Percentiles rank a stretch among this genome's conserved stretches.
phyloP scores from a whole-genome alignment of 2,797 vertebrate species.

The Etheostoma nigrum region DNA sequence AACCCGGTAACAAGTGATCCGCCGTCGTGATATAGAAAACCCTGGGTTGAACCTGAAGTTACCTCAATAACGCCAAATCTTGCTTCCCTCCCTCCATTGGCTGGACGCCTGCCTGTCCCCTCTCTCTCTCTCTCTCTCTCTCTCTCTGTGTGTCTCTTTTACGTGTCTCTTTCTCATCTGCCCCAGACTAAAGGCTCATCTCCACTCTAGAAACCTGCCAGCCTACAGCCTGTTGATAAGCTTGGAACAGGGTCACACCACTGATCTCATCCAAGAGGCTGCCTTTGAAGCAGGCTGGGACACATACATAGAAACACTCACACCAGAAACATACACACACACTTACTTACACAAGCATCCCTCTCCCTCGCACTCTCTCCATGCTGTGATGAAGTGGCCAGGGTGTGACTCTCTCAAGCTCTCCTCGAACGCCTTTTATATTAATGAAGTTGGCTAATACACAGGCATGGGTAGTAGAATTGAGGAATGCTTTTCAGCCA shows the following conservation, averaged over 20 bases:
- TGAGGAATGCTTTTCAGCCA: conserved; percentile 66
- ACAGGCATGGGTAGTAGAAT: conserved; percentile 58
- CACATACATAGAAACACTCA: conserved; percentile 23
- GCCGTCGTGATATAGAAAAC: no score
- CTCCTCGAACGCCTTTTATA: conserved; percentile 61
- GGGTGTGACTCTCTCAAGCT: conserved; percentile 49
- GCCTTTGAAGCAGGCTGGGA: conserved; percentile 80
- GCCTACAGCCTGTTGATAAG: conserved; percentile 79
- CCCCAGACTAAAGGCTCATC: conserved; percentile 79
- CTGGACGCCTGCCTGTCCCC: background rate
- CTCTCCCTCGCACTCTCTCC: conserved; percentile 37
- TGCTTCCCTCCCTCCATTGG: conserved; percentile 10
- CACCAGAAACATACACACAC: conserved; percentile 35
- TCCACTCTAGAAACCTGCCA: conserved; percentile 78
- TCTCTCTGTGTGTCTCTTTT: conserved; percentile 10
- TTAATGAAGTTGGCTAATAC: conserved; percentile 79
- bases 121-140: conserved; percentile 3
- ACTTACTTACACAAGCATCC: conserved; percentile 33
- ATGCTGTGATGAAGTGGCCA: conserved; percentile 68
- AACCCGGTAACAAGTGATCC: no score
- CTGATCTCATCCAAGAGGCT: conserved; percentile 81
- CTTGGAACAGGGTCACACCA: conserved; percentile 76
- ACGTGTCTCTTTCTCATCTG: conserved; percentile 57
- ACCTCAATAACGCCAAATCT: no score
- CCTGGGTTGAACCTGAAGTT: no score